Evolutionary conservation across 2,113 vertebrate genomes (phyloP), one percentile per base, ranked within the genome.

Genomic region (Ceuthmochares aereus): DNA sequence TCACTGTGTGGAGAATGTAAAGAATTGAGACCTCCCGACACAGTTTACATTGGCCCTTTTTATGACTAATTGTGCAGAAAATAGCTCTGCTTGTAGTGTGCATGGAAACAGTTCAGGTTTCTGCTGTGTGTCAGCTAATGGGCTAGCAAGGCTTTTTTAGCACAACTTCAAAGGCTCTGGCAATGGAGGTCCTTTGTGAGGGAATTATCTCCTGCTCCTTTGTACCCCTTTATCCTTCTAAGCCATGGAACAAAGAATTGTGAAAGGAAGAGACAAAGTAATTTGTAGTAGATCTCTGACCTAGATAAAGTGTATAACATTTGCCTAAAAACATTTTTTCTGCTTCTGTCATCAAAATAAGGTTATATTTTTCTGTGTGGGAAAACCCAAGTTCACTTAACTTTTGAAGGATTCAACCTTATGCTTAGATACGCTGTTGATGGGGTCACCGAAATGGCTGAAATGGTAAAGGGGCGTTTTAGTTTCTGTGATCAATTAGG

Each of bases 11-110:
- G 92, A 95, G 97, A 97, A 97, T 97, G 96, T 97, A 95, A 97
- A 97, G 97, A 96, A 97, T 94, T 95, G 96, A 97, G 96, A 97
- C 97, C 96, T 97, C 96, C 96, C 95, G 95, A 97, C 96, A 96
- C 93, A 97, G 97, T 97, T 98, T 97, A 96, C 94, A 96, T 97
- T 97, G 96, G 97, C 95, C 94, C 94, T 97, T 97, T 98, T 97
- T 97, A 97, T 96, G 95, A 97, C 93, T 97, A 97, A 98, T 97
- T 97, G 97, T 96, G 96, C 96, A 97, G 95, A 98, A 97, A 97
- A 96, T 97, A 97, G 91, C 94, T 96, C 94, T 91, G 95, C 93
- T 97, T 97, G 96, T 93, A 96, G 92, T 94, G 80, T 90, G 93
- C 95, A 90, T 93, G 93, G 93, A 97, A 97, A 96, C 95, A 95